These are phyloP conservation scores for Labeo calbasu DNA, from an alignment of 2,797 vertebrate genomes.

Conservation along the genomic window DNA sequence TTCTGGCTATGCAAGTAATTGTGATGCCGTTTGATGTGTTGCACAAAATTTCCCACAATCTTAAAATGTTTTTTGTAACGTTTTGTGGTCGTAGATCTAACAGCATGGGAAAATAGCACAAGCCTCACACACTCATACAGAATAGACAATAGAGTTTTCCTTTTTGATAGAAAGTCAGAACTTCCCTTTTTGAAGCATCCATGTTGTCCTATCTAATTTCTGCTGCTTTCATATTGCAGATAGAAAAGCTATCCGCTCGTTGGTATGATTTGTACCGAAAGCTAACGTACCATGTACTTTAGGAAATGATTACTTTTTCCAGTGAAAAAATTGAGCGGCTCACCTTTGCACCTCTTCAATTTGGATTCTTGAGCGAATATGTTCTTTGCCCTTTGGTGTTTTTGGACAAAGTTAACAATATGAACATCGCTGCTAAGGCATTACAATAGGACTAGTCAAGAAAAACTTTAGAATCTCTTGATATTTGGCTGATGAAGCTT, in stretches of 20 bases:
- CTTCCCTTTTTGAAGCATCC: constrained; percentile 19
- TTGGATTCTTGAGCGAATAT: constrained; percentile 16
- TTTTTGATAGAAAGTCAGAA: constrained; percentile 38
- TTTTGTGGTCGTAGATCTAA: constrained; percentile 41
- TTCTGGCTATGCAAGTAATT: constrained; percentile 39
- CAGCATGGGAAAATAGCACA: constrained; percentile 26
- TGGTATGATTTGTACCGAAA: constrained; percentile 26
- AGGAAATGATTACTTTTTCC: constrained; percentile 43
- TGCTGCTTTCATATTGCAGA: constrained; percentile 25
- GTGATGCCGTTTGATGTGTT: constrained; percentile 48
- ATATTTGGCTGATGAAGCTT: constrained; percentile 76
- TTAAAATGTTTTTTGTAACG: constrained; percentile 18
- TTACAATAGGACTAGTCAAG: constrained; percentile 70
- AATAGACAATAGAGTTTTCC: constrained; percentile 33
- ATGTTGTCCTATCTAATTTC: constrained; percentile 41
- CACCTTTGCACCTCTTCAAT: constrained; percentile 25
- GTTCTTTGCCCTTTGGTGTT: constrained; percentile 2
- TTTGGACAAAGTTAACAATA: constrained; percentile 31
- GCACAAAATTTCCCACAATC: constrained; percentile 22
- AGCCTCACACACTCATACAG: constrained; percentile 4
- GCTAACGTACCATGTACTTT: constrained; percentile 27
- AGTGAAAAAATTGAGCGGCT: constrained; percentile 29
- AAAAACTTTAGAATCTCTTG: constrained; percentile 77
- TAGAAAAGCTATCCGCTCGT: constrained; percentile 8
- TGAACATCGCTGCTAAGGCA: constrained; percentile 18